Conservation (phyloP, 1,140 invertebrate species). For the Probaryconus sp. region DNA sequence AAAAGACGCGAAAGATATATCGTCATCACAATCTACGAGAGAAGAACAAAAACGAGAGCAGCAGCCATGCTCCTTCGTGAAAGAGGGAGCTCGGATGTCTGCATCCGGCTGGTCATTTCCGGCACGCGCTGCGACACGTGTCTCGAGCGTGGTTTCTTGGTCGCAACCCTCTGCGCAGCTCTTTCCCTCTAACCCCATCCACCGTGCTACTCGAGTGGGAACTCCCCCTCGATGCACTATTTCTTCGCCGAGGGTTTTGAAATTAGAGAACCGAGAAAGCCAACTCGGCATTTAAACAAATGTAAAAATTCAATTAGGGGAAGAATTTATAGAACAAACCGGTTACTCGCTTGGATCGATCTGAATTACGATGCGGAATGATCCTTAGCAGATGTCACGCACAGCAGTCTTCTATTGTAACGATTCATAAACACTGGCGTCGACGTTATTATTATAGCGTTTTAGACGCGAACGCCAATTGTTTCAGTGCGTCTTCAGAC, state of each 20-base stretch:
- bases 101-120: constrained; percentile 79
- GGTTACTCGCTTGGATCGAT: constrained; percentile 16
- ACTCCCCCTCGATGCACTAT: constrained; percentile 55
- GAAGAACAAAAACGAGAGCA: constrained; percentile 66
- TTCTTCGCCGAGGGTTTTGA: constrained; percentile 35
- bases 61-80: constrained; percentile 20
- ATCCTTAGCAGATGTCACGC: constrained; percentile 42
- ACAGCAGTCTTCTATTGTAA: too few relatives aligned
- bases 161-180: constrained; percentile 60
- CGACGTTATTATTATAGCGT: too few relatives aligned
- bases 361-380: too few relatives aligned
- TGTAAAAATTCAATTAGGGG: constrained; percentile 53
- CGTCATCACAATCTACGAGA: constrained; percentile 64
- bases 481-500: too few relatives aligned
- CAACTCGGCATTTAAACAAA: constrained; percentile 56
- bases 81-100: constrained; percentile 74
- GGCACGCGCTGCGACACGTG: constrained; percentile 77
- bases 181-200: constrained; percentile 53
- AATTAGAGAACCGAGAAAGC: constrained; percentile 62
- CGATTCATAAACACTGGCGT: too few relatives aligned
- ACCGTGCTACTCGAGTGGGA: constrained; percentile 21
- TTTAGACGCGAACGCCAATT: too few relatives aligned
- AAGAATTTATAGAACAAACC: constrained; percentile 17
- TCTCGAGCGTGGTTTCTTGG: constrained; percentile 60
- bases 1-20: constrained; percentile 60